Evolutionary conservation across 2,888 invertebrate species (phyloP).

Genomic region (Agonopterix heracliana): DNA sequence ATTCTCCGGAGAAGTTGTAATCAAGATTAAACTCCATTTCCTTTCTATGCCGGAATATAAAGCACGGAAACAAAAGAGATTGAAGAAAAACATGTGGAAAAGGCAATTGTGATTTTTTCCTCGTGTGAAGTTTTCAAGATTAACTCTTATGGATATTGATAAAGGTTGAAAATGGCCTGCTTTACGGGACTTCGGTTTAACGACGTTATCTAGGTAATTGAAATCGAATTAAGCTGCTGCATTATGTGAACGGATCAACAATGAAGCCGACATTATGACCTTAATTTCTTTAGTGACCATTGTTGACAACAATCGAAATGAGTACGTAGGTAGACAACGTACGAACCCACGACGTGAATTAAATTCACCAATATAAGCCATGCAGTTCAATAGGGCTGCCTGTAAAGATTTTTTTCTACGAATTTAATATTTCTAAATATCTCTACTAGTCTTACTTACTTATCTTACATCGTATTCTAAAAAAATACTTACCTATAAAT

Average conservation of each 20-base stretch:
- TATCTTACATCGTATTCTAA: no score
- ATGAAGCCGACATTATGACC: conserved; percentile 2
- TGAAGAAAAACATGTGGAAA: conserved; percentile 4
- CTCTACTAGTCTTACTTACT: no score
- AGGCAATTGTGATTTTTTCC: no score
- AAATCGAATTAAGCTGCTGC: conserved; percentile 1
- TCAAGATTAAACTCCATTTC: conserved; percentile 5
- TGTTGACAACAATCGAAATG: neutral
- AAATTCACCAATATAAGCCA: no score
- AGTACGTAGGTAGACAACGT: neutral
- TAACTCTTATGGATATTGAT: no score
- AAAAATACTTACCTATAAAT: no score
- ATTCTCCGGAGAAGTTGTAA: neutral
- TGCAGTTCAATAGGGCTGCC: no score
- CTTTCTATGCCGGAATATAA: conserved; percentile 5
- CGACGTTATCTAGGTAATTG: conserved; percentile 3
- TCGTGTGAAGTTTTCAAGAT: no score
- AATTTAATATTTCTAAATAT: no score
- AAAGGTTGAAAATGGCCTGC: no score
- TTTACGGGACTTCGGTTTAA: no score
- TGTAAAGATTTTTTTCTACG: no score
- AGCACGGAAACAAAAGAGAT: conserved; percentile 4
- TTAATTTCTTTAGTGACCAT: conserved; percentile 7
- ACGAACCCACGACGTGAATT: neutral
- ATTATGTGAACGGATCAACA: neutral